These are phyloP conservation scores for Drosophila sordidapex DNA, from an alignment of 2,888 invertebrate species.

Conservation along the genomic window DNA sequence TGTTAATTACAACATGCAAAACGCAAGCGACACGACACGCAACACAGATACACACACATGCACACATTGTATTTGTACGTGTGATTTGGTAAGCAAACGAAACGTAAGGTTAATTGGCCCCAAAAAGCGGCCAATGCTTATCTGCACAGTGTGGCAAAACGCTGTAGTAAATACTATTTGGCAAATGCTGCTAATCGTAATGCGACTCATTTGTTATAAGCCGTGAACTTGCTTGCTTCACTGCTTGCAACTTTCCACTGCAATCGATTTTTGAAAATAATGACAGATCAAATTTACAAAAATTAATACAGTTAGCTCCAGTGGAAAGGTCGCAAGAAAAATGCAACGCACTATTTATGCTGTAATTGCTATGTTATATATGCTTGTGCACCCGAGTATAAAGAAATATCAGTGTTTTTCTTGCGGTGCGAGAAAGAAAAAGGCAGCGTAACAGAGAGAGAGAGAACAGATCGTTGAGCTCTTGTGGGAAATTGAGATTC, in stretches of 20 bases:
- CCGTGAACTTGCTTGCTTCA: not conserved
- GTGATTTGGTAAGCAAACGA: conserved; percentile 32
- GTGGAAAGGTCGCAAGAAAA: not conserved
- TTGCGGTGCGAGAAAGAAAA: not conserved
- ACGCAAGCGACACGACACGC: conserved; percentile 47
- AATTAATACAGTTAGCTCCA: not conserved
- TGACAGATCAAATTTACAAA: not conserved
- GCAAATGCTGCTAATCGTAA: not conserved
- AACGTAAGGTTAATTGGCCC: conserved; percentile 62
- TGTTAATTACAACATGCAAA: conserved; percentile 61
- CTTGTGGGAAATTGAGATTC: conserved; percentile 49
- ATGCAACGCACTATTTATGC: conserved; percentile 17
- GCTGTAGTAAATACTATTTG: conserved; percentile 7
- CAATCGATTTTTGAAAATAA: not conserved
- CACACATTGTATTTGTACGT: conserved; percentile 6
- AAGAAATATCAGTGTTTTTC: conserved; percentile 53
- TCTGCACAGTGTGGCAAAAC: conserved; percentile 42
- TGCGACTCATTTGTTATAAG: not conserved
- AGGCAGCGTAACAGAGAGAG: not conserved
- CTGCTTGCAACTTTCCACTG: conserved; percentile 4
- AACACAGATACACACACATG: conserved; percentile 21
- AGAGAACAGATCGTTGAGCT: conserved; percentile 14
- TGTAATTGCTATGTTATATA: conserved; percentile 29
- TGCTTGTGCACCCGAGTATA: conserved; percentile 50
- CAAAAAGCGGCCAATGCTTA: conserved; percentile 46